Evolutionary conservation across 2,888 invertebrate genomes (phyloP).

Genomic region (Eurytoma californica): DNA sequence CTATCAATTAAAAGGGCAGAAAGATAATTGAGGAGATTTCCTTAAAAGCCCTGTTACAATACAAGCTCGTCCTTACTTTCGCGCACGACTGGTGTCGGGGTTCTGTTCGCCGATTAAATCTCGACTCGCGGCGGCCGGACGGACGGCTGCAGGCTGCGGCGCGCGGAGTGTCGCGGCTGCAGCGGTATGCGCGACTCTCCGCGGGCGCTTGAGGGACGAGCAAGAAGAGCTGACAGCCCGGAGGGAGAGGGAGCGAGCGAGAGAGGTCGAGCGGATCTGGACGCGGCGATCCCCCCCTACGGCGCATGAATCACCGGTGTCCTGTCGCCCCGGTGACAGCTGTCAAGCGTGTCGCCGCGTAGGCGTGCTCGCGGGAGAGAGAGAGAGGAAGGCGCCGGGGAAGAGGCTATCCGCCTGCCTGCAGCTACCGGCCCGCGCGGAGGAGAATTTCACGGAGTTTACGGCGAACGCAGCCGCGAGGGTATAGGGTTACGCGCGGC

Average conservation of each 20-base stretch:
- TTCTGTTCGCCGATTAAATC: constrained; percentile 62
- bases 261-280: constrained; percentile 67
- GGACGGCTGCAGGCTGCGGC: not conserved
- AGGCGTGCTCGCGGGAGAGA: constrained; percentile 49
- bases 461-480: not conserved
- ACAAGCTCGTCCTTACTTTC: no score
- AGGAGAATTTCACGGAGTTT: constrained; percentile 19
- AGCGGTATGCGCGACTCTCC: constrained; percentile 57
- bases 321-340: constrained; percentile 73
- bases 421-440: constrained; percentile 12
- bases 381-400: constrained; percentile 6
- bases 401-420: not conserved
- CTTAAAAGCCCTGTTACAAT: no score
- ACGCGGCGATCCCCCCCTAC: constrained; percentile 64
- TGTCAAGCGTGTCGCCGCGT: constrained; percentile 67
- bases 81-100: no score
- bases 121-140: constrained; percentile 43
- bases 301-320: constrained; percentile 71
- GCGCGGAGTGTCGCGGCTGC: constrained; percentile 55
- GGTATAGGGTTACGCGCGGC: constrained; percentile 28
- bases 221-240: not conserved
- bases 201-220: not conserved
- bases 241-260: constrained; percentile 44
- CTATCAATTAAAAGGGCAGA: no score
- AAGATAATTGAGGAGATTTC: no score